These are phyloP conservation scores for Lindbergichthys nudifrons DNA, from an alignment of 2,797 vertebrate genomes.

Conservation along the genomic window DNA sequence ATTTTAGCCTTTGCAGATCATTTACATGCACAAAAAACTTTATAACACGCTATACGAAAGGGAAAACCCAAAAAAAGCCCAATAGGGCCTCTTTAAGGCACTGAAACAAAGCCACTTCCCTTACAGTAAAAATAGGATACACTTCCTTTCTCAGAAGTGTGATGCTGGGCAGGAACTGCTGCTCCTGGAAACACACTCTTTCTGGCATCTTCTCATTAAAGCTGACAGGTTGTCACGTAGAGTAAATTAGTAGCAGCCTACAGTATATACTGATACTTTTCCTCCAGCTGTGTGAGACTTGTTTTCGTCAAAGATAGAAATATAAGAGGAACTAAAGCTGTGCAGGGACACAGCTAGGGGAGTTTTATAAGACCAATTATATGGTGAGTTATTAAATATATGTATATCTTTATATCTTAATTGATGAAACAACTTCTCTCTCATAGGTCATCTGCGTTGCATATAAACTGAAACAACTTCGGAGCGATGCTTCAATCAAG, in stretches of 20 bases:
- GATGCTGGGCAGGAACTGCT: conserved; percentile 17
- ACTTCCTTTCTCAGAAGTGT: conserved; percentile 28
- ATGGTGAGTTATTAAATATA: no score
- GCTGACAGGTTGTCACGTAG: conserved; percentile 37
- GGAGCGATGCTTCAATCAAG: background rate
- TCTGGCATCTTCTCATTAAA: conserved; percentile 68
- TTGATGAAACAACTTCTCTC: background rate
- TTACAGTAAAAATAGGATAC: conserved; percentile 22
- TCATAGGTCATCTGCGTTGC: background rate
- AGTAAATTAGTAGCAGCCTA: conserved; percentile 55
- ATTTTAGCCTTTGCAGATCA: no score
- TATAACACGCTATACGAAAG: no score
- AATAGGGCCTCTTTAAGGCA: background rate
- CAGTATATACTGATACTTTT: conserved; percentile 6
- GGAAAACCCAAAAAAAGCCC: no score
- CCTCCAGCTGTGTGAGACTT: conserved; percentile 33
- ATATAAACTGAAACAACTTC: conserved; percentile 10
- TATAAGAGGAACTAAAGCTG: background rate
- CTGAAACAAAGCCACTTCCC: background rate
- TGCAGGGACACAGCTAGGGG: background rate
- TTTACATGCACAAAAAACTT: no score
- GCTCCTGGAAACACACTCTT: conserved; percentile 32
- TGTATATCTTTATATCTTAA: background rate
- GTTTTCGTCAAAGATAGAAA: conserved; percentile 7
- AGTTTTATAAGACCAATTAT: background rate